Evolutionary conservation across 2,888 invertebrate genomes (phyloP), one percentile per base, ranked within the genome.

Genomic region (Emmelina monodactyla): DNA sequence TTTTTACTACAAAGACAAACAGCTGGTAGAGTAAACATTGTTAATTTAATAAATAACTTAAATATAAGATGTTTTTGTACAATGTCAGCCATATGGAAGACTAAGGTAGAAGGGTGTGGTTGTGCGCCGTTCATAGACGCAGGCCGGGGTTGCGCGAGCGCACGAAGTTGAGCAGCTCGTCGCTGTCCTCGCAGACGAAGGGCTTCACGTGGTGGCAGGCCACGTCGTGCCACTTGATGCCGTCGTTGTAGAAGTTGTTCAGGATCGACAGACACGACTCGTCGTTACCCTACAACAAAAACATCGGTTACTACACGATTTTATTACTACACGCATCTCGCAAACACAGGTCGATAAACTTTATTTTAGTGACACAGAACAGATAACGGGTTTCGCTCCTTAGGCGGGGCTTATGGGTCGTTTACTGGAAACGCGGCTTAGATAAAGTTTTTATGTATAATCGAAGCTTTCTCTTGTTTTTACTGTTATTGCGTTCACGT

Each of bases 161-260:
- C 39, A 94, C 94, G 68, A 93, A 94, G 83, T 92, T 92, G 57
- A 94, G 83, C 13, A 94, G 83, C 65, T 92, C 92, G 55, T 93
- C 93, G 63, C 91, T 92, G 81, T 94, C 94, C 69, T 94, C 94
- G 65, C 94, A 94, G 16, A 94, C 91, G 82, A 91, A 91, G 15
- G 91, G 91, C 72, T 92, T 91, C 47, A 90, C 83, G 68, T 92
- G 91, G 64, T 91, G 91, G 62, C 91, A 91, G 47, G 91, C 91
- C 22, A 92, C 91, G 61, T 92, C 91, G 79, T 92, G 91, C 91
- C 91, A 91, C 67, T 90, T 90, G 58, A 91, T 82, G 42, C 91
- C 91, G 59, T 91, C 91, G 60, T 89, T 91, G 83, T 94, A 94
- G 84, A 94, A 93, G 71, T 94, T 93, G 81, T 94, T 94, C 58